A percentile compares a stretch with the other conserved stretches of the same genome.
These are phyloP conservation scores for Sebastes oblongus DNA, from an alignment of 2,797 vertebrate species.

Conservation along the genomic window DNA sequence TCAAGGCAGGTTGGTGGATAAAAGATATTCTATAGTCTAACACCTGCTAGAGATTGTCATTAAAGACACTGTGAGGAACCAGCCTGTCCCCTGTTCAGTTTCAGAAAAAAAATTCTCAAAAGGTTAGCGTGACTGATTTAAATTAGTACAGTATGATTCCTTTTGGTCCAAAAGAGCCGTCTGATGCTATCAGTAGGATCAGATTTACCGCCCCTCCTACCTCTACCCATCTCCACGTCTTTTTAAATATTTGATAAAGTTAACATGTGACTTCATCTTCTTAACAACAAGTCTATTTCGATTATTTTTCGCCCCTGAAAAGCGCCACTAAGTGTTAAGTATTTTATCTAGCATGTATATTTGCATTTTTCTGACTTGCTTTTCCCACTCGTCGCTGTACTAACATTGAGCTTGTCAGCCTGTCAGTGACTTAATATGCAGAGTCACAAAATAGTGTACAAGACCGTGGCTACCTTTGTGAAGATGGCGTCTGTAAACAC, in stretches of 20 bases:
- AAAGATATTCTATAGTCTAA: constrained; percentile 31
- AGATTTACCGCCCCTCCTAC: constrained; percentile 67
- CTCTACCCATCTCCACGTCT: constrained; percentile 57
- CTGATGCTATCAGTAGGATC: constrained; percentile 43
- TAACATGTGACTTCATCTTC: constrained; percentile 40
- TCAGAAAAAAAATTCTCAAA: constrained; percentile 27
- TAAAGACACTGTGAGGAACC: constrained; percentile 45
- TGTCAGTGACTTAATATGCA: constrained; percentile 28
- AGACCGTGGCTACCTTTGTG: constrained; percentile 15
- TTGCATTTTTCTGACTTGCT: constrained; percentile 50
- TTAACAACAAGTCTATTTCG: constrained; percentile 27
- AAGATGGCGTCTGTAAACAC: constrained; percentile 33
- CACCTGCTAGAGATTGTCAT: constrained; percentile 28
- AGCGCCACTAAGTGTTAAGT: constrained; percentile 70
- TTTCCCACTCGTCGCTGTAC: constrained; percentile 42
- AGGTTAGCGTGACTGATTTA: constrained; percentile 29
- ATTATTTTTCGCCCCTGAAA: constrained; percentile 32
- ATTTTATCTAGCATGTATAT: constrained; percentile 68
- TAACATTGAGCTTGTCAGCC: constrained; percentile 43
- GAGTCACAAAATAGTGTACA: constrained; percentile 40
- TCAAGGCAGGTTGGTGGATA: constrained; percentile 25
- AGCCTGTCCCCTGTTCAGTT: constrained; percentile 35
- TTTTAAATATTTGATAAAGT: constrained; percentile 45
- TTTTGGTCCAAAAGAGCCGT: constrained; percentile 29
- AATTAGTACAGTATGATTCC: constrained; percentile 6